Conservation (phyloP, 2,888 invertebrate species). For the Stramonita haemastoma region DNA sequence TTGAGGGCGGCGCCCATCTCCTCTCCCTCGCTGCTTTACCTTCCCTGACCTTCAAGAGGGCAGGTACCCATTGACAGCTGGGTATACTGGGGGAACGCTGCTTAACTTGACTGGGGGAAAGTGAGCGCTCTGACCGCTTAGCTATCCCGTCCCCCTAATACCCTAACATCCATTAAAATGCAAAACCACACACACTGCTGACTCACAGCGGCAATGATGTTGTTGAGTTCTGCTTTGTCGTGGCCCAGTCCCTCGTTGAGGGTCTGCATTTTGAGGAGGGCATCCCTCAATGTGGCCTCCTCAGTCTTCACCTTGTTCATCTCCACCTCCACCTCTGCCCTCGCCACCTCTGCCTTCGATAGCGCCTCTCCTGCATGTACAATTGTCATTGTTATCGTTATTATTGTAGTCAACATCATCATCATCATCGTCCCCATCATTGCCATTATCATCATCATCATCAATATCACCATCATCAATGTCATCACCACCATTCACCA, state of each 20-base stretch:
- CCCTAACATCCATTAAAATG: too few species aligned
- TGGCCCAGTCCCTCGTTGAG: constrained; percentile 77
- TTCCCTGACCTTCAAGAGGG: too few species aligned
- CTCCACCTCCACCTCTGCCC: constrained; percentile 76
- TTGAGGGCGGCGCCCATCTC: too few species aligned
- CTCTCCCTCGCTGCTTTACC: too few species aligned
- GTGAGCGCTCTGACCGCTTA: too few species aligned
- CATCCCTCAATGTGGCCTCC: constrained; percentile 76
- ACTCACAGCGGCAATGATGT: constrained; percentile 63
- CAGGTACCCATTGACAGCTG: too few species aligned
- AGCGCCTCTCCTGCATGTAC: constrained; percentile 71
- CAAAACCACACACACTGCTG: not conserved
- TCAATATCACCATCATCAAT: not conserved
- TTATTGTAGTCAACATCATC: too few species aligned
- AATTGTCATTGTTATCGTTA: not conserved
- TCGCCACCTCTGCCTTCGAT: constrained; percentile 73
- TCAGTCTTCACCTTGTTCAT: constrained; percentile 76
- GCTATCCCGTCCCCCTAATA: too few species aligned
- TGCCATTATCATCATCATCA: not conserved
- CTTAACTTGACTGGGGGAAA: too few species aligned
- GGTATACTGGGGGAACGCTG: too few species aligned
- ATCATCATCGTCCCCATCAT: not conserved
- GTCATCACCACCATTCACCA: too few species aligned
- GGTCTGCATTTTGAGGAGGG: constrained; percentile 76
- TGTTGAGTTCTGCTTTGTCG: constrained; percentile 78